A percentile compares a stretch with the other conserved stretches of the same genome.
Conservation (phyloP, 2,113 vertebrate genomes). For the Machaerirhynchus nigripectus region DNA sequence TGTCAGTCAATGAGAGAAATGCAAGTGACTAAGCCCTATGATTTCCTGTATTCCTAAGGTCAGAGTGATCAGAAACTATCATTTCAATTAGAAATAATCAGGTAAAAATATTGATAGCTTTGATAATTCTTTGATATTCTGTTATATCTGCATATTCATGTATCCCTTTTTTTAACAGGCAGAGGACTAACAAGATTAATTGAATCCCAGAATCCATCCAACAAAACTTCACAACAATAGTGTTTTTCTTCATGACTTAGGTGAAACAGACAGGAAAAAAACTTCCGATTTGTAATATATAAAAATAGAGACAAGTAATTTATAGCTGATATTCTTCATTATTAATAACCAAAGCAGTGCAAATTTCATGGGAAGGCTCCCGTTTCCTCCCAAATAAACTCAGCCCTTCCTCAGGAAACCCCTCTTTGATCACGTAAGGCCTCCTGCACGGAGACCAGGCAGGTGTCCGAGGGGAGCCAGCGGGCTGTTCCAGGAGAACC, state of each 20-base stretch:
- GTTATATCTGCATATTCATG: neutral
- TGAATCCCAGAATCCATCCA: neutral
- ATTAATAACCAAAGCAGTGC: neutral
- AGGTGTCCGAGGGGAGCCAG: neutral
- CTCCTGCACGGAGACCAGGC: rapidly evolving
- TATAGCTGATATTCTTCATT: neutral
- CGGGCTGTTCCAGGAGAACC: too few relatives aligned
- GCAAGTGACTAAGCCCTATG: neutral
- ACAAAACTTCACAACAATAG: neutral
- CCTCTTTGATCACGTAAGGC: rapidly evolving
- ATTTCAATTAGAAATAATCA: neutral
- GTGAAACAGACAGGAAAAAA: rapidly evolving
- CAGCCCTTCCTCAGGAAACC: neutral
- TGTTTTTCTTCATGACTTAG: neutral
- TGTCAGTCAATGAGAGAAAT: neutral
- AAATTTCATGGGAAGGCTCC: neutral
- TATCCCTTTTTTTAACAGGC: neutral
- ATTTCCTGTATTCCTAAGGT: neutral
- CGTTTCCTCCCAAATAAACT: neutral
- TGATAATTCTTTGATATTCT: neutral
- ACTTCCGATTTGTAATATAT: neutral
- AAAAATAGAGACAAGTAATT: rapidly evolving
- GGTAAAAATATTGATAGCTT: neutral
- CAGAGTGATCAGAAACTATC: neutral
- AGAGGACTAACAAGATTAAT: neutral